Base-by-base conservation (phyloP, 35 echinoderm and acorn worm genomes). In the Heliocidaris tuberculata region DNA sequence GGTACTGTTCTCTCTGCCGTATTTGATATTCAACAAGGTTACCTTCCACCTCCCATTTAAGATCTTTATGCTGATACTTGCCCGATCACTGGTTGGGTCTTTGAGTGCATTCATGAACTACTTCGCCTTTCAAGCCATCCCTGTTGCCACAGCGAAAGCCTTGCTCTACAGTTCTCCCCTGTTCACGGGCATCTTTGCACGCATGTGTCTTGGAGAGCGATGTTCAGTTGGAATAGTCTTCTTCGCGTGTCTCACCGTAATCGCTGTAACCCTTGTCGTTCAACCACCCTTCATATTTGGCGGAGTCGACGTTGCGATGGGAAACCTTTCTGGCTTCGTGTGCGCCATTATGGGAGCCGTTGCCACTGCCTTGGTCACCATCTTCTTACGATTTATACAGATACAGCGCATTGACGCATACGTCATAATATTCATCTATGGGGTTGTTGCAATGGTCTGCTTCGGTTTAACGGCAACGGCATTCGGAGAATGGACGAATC, bases 231-330 rank as follows among this genome's bases (percentile, higher is more conserved):
- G 29, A 89, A 48, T 42, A 8, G 31, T 19, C 2, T 42, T 32
- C 47, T 89, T 89, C 87, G 10, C 47, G 31, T 89, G 21, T 24
- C 12, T 48, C 11, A 89, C 87, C 87, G 87, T 89, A 16, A 47
- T 47, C 5, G 87, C 31, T 19, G 87, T 89, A 4, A 89, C 87
- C 2, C 17, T 89, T 6, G 47, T 89, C 29, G 87, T 89, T 48
- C 87, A 89, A 89, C 87, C 87, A 89, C 12, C 87, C 6, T 89
- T 89, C 32, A 42, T 89, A 89, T 89, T 89, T 31, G 87, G 87
- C 47, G 87, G 31, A 5, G 47, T n/a, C 5, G 47, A 32, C 16
- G n/a, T n/a, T 85, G 65, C 15, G 4, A 48, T 42, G 16, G 47
- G 17, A 42, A 32, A 89, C 10, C 13, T 42, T 16, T 17, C 17